Conservation (phyloP, 2,888 invertebrate species). For the Drosophila algonquin region DNA sequence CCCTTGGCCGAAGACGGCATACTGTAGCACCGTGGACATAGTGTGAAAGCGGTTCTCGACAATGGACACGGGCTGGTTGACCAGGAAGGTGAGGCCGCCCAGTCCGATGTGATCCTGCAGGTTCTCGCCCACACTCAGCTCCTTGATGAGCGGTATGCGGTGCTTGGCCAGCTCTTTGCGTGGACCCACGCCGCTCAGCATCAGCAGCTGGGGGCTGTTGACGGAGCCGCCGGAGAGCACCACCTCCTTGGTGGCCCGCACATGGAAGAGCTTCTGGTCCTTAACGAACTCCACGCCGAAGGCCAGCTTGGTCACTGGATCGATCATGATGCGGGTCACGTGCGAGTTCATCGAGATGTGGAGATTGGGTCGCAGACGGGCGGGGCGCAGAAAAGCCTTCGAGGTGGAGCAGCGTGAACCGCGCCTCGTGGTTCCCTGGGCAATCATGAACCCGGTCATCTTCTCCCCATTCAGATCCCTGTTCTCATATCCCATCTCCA, state of each 20-base stretch:
- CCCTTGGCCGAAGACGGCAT: slow-evolving; percentile 92
- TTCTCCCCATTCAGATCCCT: slow-evolving; percentile 94
- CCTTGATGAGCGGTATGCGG: slow-evolving; percentile 91
- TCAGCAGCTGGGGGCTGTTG: slow-evolving; percentile 96
- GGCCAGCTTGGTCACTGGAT: slow-evolving; percentile 89
- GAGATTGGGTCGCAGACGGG: slow-evolving; percentile 91
- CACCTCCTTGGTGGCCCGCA: slow-evolving; percentile 93
- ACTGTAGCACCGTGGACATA: slow-evolving; percentile 91
- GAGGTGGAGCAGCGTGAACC: slow-evolving; percentile 95
- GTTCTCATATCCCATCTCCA: slow-evolving; percentile 93
- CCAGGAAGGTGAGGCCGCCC: slow-evolving; percentile 92
- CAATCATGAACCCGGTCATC: slow-evolving; percentile 95
- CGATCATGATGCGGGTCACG: slow-evolving; percentile 90
- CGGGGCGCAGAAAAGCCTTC: slow-evolving; percentile 93
- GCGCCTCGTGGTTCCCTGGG: slow-evolving; percentile 90
- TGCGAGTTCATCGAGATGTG: slow-evolving; percentile 93
- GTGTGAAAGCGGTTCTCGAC: slow-evolving; percentile 92
- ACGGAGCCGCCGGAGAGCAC: slow-evolving; percentile 95
- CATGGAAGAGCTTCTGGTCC: slow-evolving; percentile 89
- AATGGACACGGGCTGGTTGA: slow-evolving; percentile 91
- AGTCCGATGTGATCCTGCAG: slow-evolving; percentile 95
- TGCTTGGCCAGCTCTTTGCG: slow-evolving; percentile 89
- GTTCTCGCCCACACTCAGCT: slow-evolving; percentile 93
- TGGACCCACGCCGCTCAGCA: slow-evolving; percentile 96
- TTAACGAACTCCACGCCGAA: slow-evolving; percentile 93